A percentile compares a stretch with the other conserved stretches of the same genome.
Conservation (phyloP, 1,140 invertebrate genomes). For the Scaptomyza pallida region DNA sequence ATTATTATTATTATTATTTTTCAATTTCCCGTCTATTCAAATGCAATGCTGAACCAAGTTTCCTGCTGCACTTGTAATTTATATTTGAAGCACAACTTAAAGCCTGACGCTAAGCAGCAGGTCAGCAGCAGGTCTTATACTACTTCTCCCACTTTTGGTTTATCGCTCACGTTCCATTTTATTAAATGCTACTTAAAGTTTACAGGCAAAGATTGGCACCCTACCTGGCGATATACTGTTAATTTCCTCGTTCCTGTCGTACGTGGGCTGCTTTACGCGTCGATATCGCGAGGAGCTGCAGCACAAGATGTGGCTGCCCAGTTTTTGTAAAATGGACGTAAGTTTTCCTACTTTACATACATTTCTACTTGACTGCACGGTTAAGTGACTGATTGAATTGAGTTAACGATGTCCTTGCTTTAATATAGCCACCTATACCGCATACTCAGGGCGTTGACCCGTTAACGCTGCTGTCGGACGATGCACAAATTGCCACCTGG, state of each 20-base stretch:
- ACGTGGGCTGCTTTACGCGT: slow-evolving; percentile 96
- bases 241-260: slow-evolving; percentile 97
- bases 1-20: slow-evolving; percentile 67
- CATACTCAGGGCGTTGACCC: slow-evolving; percentile 92
- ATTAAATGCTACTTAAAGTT: slow-evolving; percentile 60
- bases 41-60: slow-evolving; percentile 38
- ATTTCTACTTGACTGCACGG: slow-evolving; percentile 7
- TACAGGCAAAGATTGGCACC: slow-evolving; percentile 87
- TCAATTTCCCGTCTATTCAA: slow-evolving; percentile 79
- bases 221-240: slow-evolving; percentile 96
- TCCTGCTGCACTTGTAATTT: slow-evolving; percentile 41
- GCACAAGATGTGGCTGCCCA: slow-evolving; percentile 89
- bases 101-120: slow-evolving; percentile 9
- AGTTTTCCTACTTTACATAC: slow-evolving; percentile 46
- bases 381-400: slow-evolving; percentile 6
- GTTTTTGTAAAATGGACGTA: slow-evolving; percentile 84
- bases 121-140: slow-evolving; percentile 3
- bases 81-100: slow-evolving; percentile 35
- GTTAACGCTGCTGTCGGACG: slow-evolving; percentile 93
- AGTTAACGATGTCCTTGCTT: slow-evolving; percentile 1
- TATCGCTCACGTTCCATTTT: slow-evolving; percentile 8
- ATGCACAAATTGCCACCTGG: slow-evolving; percentile 96
- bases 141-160: slow-evolving; percentile 1
- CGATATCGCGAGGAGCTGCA: slow-evolving; percentile 93
- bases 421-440: slow-evolving; percentile 89